These are phyloP conservation scores for western clawed frog (Xenopus tropicalis) DNA, from an alignment of 2,113 vertebrate genomes.

Conservation along the genomic window UCB_Xtro_10.0 CM004452.2:44708501-44709000, in stretches of 20 bases:
- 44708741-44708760: slow-evolving; percentile 10
- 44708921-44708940: no score
- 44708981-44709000: no score
- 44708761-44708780: background rate
- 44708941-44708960: no score
- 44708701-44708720: slow-evolving; percentile 28
- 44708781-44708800: background rate
- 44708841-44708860: no score
- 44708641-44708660: slow-evolving; percentile 23
- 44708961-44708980: no score
- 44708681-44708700: slow-evolving; percentile 22
- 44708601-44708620: slow-evolving; percentile 39
- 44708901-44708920: no score
- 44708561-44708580: slow-evolving; percentile 42
- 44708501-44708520: slow-evolving; percentile 9
- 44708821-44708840: no score
- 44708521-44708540: slow-evolving; percentile 21
- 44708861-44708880: no score
- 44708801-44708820: background rate
- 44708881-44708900: no score
- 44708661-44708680: slow-evolving; percentile 37
- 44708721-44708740: slow-evolving; percentile 10
- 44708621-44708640: slow-evolving; percentile 21
- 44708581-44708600: slow-evolving; percentile 17
- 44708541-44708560: slow-evolving; percentile 38